Evolutionary conservation across 2,888 invertebrate species (phyloP), one percentile per base, ranked within the genome.

Genomic region (Caradrina kadenii): DNA sequence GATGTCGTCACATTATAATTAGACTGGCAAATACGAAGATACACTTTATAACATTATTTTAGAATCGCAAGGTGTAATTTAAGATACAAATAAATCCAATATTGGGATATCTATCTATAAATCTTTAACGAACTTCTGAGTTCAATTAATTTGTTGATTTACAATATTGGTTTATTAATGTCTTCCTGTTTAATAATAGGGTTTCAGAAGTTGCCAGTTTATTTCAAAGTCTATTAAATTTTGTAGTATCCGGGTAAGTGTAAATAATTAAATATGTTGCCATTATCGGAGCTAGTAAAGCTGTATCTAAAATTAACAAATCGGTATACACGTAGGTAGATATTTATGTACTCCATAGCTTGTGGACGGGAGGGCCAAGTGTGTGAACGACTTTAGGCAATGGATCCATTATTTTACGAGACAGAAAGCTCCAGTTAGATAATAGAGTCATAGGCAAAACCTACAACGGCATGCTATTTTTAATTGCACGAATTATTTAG

Each of bases 301-400:
- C 55, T 68, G 69, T 73, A 65, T 66, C 63, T 80, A 58, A 78
- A 69, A 73, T 73, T 55, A 69, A 77, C 68, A 73, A 71, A 68
- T 80, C 60, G 76, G 73, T 76, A 73, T 74, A 69, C 50, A 66
- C 39, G 73, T 80, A 82, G 82, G 82, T 82, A 82, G 82, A 82
- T 80, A 82, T 76, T 62, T 53, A 48, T 63, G 22, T 66, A 62
- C 55, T 68, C 22, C 7, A 10, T 56, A 67, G 56, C 52, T 65
- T 65, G 53, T 42, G 55, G 60, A 53, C 55, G 50, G 53, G 48
- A 61, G 54, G 60, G 26, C 31, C 39, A 10, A 52, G 39, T 39
- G 4, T 22, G n/a, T 21, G n/a, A 31, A 35, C 7, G 1, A 50
- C 10, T 54, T 8, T 11, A 31, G 3, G 11, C 1, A 39, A 61